A percentile compares a stretch with the other conserved stretches of the same genome.
phyloP scores from a whole-genome alignment of 2,797 vertebrate species.

The Acipenser ruthenus region DNA sequence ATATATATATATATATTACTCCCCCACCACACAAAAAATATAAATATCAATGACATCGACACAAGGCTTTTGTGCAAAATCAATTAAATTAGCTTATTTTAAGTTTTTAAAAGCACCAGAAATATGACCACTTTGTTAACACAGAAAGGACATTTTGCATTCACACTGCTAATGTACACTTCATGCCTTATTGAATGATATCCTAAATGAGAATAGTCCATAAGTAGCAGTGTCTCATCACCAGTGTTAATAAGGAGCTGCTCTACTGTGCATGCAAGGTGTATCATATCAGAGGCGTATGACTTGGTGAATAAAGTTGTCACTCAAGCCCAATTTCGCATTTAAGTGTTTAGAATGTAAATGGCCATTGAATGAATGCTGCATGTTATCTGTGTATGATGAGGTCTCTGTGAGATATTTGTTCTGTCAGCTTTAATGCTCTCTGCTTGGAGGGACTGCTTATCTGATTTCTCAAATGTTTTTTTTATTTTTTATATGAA shows the following conservation, averaged over 20 bases:
- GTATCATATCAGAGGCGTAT: constrained; percentile 36
- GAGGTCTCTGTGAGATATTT: constrained; percentile 45
- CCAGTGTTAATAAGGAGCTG: constrained; percentile 38
- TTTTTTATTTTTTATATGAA: constrained; percentile 44
- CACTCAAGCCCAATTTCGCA: constrained; percentile 52
- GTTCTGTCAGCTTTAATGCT: constrained; percentile 51
- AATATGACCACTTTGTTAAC: too few species aligned
- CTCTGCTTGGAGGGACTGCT: constrained; percentile 48
- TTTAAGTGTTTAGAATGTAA: constrained; percentile 30
- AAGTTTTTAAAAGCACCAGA: too few species aligned
- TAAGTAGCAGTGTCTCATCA: constrained; percentile 38
- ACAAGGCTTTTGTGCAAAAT: constrained; percentile 10
- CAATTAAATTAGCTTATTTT: too few species aligned
- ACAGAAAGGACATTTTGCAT: too few species aligned
- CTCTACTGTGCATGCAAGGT: constrained; percentile 35
- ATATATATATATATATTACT: too few species aligned
- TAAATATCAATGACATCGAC: too few species aligned
- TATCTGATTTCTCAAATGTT: constrained; percentile 46
- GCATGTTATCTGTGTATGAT: constrained; percentile 46
- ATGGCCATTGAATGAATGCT: constrained; percentile 50
- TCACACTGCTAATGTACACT: constrained; percentile 42
- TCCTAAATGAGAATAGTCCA: constrained; percentile 45
- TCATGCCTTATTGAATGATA: constrained; percentile 42
- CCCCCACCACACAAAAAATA: too few species aligned
- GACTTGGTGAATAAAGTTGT: constrained; percentile 55